Conservation (phyloP, 1,140 invertebrate species). For the Drosophila suzukii region DNA sequence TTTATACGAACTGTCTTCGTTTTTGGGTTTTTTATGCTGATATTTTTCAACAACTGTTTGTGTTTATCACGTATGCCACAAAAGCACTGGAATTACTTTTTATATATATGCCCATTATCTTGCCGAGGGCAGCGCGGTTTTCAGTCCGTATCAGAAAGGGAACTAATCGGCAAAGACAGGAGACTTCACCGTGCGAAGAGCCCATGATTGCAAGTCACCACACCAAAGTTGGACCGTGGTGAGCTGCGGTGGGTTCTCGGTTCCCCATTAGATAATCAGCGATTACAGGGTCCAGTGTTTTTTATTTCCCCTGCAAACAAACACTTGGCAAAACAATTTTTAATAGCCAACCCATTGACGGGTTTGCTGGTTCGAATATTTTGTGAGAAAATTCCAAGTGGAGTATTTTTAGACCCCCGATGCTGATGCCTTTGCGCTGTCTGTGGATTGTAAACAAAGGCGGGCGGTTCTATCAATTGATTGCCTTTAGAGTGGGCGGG, state of each 20-base stretch:
- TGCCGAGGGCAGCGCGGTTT: conserved; percentile 12
- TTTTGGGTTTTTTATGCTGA: conserved; percentile 11
- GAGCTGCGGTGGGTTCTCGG: conserved; percentile 8
- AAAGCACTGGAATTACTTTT: conserved; percentile 4
- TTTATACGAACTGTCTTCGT: conserved; percentile 4
- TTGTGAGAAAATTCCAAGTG: conserved; percentile 39
- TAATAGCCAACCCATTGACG: conserved; percentile 31
- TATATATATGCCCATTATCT: conserved; percentile 18
- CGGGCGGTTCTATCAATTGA: conserved; percentile 30
- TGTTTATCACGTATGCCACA: conserved; percentile 36
- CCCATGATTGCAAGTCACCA: conserved; percentile 19
- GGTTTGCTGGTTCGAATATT: conserved; percentile 12
- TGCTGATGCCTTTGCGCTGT: conserved; percentile 14
- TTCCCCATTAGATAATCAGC: conserved; percentile 15
- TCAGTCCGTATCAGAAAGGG: conserved; percentile 17
- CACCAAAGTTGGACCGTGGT: conserved; percentile 7
- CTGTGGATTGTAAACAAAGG: conserved; percentile 44
- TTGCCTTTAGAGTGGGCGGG: conserved; percentile 24
- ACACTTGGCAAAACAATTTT: conserved; percentile 30
- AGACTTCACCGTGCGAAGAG: conserved; percentile 14
- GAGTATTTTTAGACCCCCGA: conserved; percentile 40
- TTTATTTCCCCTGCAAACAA: conserved; percentile 34
- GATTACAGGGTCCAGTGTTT: conserved; percentile 9
- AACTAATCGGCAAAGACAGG: conserved; percentile 26
- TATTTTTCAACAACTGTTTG: conserved; percentile 3